These are phyloP conservation scores for Xiphophorus maculatus DNA, from an alignment of 2,113 vertebrate genomes.

Conservation along the genomic window DNA sequence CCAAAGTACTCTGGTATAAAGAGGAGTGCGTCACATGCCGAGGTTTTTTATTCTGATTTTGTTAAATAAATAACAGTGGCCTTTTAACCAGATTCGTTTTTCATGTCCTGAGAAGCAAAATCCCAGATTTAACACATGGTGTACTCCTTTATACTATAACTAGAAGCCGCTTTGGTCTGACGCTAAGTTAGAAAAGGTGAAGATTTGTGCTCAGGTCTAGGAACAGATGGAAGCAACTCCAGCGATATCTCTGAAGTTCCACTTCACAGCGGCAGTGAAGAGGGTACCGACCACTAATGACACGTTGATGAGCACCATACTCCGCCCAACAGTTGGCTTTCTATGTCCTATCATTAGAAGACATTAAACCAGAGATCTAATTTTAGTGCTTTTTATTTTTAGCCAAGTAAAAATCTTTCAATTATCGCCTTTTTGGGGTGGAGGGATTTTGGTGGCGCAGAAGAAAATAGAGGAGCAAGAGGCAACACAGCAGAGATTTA, in stretches of 20 bases:
- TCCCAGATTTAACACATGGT: neutral
- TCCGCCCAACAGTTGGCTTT: conserved; percentile 21
- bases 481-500: too few relatives aligned
- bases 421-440: too few relatives aligned
- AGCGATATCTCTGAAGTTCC: conserved; percentile 3
- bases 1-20: too few relatives aligned
- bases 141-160: neutral
- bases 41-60: neutral
- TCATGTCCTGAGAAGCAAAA: neutral
- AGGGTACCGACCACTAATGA: conserved; percentile 54
- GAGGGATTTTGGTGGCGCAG: too few relatives aligned
- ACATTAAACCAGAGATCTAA: neutral
- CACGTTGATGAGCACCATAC: conserved; percentile 24
- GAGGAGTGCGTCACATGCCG: too few relatives aligned
- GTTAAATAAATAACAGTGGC: neutral
- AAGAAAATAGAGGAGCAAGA: too few relatives aligned
- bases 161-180: neutral
- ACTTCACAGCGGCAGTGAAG: conserved; percentile 12
- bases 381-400: neutral
- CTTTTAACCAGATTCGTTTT: neutral
- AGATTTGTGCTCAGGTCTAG: neutral
- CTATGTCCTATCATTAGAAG: conserved; percentile 31
- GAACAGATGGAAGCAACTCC: conserved; percentile 21
- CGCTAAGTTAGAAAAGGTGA: conserved; percentile 3
- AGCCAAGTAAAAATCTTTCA: too few relatives aligned